These are phyloP conservation scores for Ceryle rudis DNA, from an alignment of 2,797 vertebrate species.

Conservation along the genomic window DNA sequence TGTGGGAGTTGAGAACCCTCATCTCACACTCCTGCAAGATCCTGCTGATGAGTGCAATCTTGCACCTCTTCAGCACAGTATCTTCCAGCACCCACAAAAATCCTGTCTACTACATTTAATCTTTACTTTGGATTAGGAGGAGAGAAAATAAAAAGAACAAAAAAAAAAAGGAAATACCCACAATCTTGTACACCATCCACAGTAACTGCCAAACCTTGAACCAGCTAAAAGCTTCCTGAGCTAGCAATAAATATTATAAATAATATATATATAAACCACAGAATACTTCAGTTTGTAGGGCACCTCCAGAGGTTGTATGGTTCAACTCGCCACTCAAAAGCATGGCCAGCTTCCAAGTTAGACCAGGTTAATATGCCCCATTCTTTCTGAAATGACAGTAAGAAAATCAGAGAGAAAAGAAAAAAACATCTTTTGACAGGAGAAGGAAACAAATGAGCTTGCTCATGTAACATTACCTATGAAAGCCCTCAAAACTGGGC, in stretches of 20 bases:
- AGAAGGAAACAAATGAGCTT: not conserved
- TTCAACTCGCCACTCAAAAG: not conserved
- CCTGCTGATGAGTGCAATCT: not conserved
- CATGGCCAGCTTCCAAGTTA: not conserved
- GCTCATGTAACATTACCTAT: not conserved
- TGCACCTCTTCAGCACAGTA: not conserved
- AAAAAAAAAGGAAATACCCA: accelerated
- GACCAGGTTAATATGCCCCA: not conserved
- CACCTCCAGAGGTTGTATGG: not conserved
- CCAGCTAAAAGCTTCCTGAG: not conserved
- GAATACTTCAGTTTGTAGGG: not conserved
- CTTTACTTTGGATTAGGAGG: not conserved
- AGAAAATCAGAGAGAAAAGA: not conserved
- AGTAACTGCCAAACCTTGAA: not conserved
- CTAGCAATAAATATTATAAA: not conserved
- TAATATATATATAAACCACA: not conserved
- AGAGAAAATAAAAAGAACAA: accelerated
- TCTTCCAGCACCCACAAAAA: constrained; percentile 7
- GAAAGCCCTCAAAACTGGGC: not conserved
- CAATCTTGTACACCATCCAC: not conserved
- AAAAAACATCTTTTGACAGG: not conserved
- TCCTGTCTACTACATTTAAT: not conserved
- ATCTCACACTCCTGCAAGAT: not conserved
- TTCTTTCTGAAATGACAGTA: not conserved
- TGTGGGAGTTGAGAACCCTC: not conserved